Base-by-base conservation (phyloP, 35 echinoderm and acorn worm genomes). In the Anneissia japonica region DNA sequence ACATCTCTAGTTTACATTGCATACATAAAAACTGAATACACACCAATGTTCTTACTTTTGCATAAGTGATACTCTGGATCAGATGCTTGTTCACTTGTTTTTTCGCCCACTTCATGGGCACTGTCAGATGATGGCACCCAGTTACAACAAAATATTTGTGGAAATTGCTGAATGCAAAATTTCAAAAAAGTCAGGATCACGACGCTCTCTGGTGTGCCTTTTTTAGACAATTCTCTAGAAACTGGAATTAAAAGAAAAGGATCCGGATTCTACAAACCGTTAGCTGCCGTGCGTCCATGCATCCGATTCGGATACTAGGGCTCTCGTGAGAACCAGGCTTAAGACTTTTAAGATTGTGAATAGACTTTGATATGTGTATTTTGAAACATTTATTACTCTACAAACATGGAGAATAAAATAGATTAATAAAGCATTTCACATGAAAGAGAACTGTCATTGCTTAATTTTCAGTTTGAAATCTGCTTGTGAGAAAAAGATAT, bases 161-260 rank as follows among this genome's bases (percentile, higher is more conserved):
- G 90, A 56, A 46, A 87, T 28, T 88, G 77, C 5, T 87, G 41
- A 0, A 92, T 82, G 46, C 85, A 87, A 35, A 46, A 83, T 23
- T 88, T 37, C 29, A 87, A 32, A 35, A 92, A 92, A 45, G 87
- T 92, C 21, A 92, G 84, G 10, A 86, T 75, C 31, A 86, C 89
- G 1, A 86, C 84, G 75, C 83, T 72, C 37, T 86, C 83, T 75
- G 75, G 89, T 26, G 39, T 76, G 33, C 72, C 74, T 45, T 32
- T 37, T 37, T 46, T 80, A 19, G 77, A 34, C 30, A 64, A 81
- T 26, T 89, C 81, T 19, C 55, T 74, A 46, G 80, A 34, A 33
- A 86, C 37, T 38, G 74, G 35, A 77, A 30, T 34, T 30, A 23
- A 11, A 38, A 43, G 10, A 81, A 35, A 14, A 14, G 11, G 11